Base-by-base conservation (phyloP, 2,888 invertebrate species). In the Molorchus minor region DNA sequence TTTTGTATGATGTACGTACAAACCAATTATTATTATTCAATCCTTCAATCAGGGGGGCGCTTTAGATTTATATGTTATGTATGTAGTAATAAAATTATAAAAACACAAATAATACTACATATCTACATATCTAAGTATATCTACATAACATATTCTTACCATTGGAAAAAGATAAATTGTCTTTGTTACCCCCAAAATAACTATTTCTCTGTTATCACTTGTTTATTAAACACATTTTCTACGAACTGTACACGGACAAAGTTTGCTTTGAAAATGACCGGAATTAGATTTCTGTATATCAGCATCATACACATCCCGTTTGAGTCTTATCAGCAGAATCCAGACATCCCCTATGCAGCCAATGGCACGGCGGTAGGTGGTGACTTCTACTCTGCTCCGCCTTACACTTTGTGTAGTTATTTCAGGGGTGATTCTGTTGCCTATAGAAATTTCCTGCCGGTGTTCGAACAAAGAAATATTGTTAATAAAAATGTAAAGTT, bases 241-340 rank as follows among this genome's bases (percentile, higher is more conserved):
- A 21, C 25, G 30, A 35, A 52, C 40, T 40, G 30, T 35, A 38
- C 41, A 55, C 47, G 47, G 46, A 20, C 13, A 44, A 38, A 52
- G 29, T 20, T 51, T 43, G 30, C 36, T 40, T 49, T 65, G 65
- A 68, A 68, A 67, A 57, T 66, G 69, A 67, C 67, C 68, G 64
- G 70, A 71, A 67, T 68, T 67, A 67, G 65, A 69, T 69, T 67
- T 65, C 64, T 45, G 17, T 57, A 62, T 73, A 72, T 71, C 72
- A 68, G 67, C 70, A 65, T 68, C 69, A 68, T n/a, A n/a, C 68
- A 71, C 69, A 73, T 71, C 70, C 74, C 65, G 65, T 69, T 55
- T 53, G 54, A 56, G 53, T 55, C 65, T 74, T 74, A 74, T 74
- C 74, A 70, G 62, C 55, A 57, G 12, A 40, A 59, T 57, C 53